Evolutionary conservation across 2,888 invertebrate species (phyloP), one percentile per base, ranked within the genome.

Genomic region (Oeneis ivallda): DNA sequence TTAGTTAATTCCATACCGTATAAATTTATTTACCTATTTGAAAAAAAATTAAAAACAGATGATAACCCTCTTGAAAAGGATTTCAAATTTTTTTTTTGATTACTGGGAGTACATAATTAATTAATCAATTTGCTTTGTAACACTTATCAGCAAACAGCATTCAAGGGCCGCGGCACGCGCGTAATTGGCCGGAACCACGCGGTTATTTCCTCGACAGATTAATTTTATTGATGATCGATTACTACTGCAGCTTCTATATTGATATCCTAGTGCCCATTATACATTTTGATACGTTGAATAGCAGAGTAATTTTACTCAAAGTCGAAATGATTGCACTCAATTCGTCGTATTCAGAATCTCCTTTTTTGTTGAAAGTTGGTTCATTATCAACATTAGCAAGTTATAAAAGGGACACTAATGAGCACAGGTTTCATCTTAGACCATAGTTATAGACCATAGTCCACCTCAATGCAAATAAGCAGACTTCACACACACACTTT

Each of bases 151-250:
- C 60, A 61, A 65, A 65, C 65, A 60, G 34, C 60, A 65, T 65
- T 61, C 56, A 32, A 47, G 54, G 39, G 49, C 37, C 65, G 54
- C 60, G 45, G 56, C 54, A 47, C 26, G 39, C 56, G 15, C 56
- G 47, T 65, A 65, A 65, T 65, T 61, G 60, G 54, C 60, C 65
- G 65, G 65, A 65, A 65, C 56, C 61, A 39, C 65, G 11, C 39
- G 32, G 49, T 54, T 49, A 50, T 32, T 50, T 64, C 45, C 57
- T 32, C 64, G 50, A 15, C 41, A 50, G 17, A n/a, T n/a, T n/a
- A n/a, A n/a, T n/a, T 13, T 53, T 13, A 26, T 17, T 32, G 15
- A 58, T 58, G 47, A 58, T 34, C 50, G 32, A 52, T 53, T n/a
- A n/a, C n/a, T 45, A 45, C 58, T 37, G 39, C 11, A 17, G 39